Base-by-base conservation (phyloP, 2,888 invertebrate genomes). In the Orchesellides sinensis region DNA sequence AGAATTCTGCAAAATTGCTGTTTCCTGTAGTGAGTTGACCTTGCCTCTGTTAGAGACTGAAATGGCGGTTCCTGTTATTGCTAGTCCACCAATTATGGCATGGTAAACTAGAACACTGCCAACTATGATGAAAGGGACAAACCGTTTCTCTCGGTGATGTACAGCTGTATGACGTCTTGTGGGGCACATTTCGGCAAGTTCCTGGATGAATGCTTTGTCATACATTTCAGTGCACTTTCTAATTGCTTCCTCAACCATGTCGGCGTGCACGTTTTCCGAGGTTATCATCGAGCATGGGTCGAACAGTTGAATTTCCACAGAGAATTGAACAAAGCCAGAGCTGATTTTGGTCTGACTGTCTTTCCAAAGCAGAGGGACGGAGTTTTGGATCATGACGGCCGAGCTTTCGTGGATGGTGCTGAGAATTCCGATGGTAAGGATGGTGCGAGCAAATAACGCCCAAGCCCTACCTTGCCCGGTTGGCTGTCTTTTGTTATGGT, bases 141-240 rank as follows among this genome's bases (percentile, higher is more conserved):
- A 27, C n/a, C 23, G 10, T n/a, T 27, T 59, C 5, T 19, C 14
- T 14, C 35, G n/a, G 27, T 14, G 17, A n/a, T n/a, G 14, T 14
- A 35, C n/a, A 8, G 2, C 5, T 10, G 27, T n/a, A 3, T 32
- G 3, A n/a, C 10, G 3, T 63, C 10, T 6, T 23, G 19, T 27
- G 5, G 72, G 72, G 56, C 72, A 72, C 72, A 72, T 72, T 4
- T 56, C 21, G 3, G 3, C 35, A 6, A 72, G 4, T 32, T 72
- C 72, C 6, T 32, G 14, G 5, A 27, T 2, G 29, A 72, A 72
- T 12, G 23, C 5, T 32, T 32, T n/a, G 6, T 54, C 4, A 23
- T 72, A 59, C 14, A 56, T 3, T 29, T 56, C 21, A 5, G 29
- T 40, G 35, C 72, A 72, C 17, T 56, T 29, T 5, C 8, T 4